Evolutionary conservation across 2,113 vertebrate genomes (phyloP), one percentile per base, ranked within the genome.

Genomic region (Chlamydotis undulata): DNA sequence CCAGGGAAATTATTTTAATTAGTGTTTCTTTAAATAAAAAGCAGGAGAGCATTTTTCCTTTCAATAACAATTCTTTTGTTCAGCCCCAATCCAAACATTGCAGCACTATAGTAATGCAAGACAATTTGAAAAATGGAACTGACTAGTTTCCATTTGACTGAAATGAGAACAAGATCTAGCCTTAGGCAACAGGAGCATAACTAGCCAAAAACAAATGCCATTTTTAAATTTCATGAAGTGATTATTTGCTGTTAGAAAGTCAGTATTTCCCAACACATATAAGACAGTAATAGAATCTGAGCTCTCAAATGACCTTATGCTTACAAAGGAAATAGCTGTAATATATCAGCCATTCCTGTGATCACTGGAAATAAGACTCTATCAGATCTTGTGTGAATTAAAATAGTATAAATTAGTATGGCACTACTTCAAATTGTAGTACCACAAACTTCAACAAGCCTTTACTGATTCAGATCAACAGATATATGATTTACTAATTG

Each of bases 241-340:
- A 95, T 96, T 96, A 96, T 95, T 96, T 96, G 87, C 85, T 94
- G 90, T 92, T 97, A 95, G 93, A 95, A 95, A 97, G 82, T 95
- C 93, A 86, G 94, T 96, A 85, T 94, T 94, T 94, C 90, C 90
- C 79, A 89, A 86, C 60, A 88, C 75, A 78, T 95, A 90, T 81
- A 90, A 90, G 92, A 97, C 81, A 97, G 80, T 87, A 96, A 96
- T 88, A 93, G 79, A 94, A 93, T 96, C 60, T 90, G 90, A 97
- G 85, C 71, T 92, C 73, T 93, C 56, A 94, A 67, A 90, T 93
- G 88, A 94, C 93, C 83, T 95, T 96, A 94, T 96, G 78, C 89
- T 95, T 96, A 89, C 71, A 93, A 90, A 92, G 65, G 52, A 93
- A 97, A 94, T 89, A 92, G 83, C 37, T 92, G 68, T 63, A 95